Conservation (phyloP, 2,888 invertebrate genomes). For the Phyllotreta striolata region DNA sequence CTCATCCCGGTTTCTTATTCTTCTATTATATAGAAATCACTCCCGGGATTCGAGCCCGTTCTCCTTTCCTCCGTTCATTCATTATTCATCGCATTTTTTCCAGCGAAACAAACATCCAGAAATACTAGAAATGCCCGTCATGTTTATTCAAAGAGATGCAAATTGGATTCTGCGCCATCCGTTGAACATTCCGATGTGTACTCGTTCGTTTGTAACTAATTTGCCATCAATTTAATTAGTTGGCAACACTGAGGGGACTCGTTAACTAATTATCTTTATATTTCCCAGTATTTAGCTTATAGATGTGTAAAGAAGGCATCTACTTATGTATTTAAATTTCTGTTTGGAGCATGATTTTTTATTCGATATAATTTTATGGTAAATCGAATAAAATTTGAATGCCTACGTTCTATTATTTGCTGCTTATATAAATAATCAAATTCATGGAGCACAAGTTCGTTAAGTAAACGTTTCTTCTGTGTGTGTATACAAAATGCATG, state of each 20-base stretch:
- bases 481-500: not conserved
- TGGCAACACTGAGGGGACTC: constrained; percentile 42
- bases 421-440: too few relatives aligned
- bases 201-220: constrained; percentile 41
- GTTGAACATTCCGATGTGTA: constrained; percentile 38
- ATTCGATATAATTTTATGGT: too few relatives aligned
- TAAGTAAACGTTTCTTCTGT: too few relatives aligned
- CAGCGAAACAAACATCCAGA: constrained; percentile 21
- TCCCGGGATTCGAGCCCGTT: constrained; percentile 3
- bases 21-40: constrained; percentile 13
- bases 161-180: constrained; percentile 36
- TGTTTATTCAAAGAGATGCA: constrained; percentile 42
- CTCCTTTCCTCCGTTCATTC: constrained; percentile 20
- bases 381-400: too few relatives aligned
- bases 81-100: constrained; percentile 28
- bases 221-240: constrained; percentile 44
- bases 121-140: constrained; percentile 38
- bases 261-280: constrained; percentile 41
- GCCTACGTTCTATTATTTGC: too few relatives aligned
- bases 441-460: too few relatives aligned
- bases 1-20: too few relatives aligned
- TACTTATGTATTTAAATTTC: too few relatives aligned
- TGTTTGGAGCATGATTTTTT: too few relatives aligned
- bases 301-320: too few relatives aligned
- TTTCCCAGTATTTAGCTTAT: constrained; percentile 37